phyloP scores from a whole-genome alignment of 2,113 vertebrate species.

The Ivindomyrus marchei region DNA sequence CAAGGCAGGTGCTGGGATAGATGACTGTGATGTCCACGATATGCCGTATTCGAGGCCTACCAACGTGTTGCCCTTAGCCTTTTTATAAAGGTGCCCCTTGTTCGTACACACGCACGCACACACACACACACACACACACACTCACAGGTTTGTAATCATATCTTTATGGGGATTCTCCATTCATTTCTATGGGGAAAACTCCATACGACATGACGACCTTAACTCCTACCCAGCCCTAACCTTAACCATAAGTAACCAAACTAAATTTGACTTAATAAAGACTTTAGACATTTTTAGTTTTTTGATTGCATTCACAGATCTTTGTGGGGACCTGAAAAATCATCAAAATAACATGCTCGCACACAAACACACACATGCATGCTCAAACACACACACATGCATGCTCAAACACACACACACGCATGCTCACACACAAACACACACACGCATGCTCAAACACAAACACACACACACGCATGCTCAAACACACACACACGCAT shows the following conservation, averaged over 20 bases:
- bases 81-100: conserved; percentile 47
- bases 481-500: too few relatives aligned
- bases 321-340: too few relatives aligned
- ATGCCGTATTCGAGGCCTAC: conserved; percentile 90
- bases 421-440: too few relatives aligned
- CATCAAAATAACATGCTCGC: too few relatives aligned
- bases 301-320: too few relatives aligned
- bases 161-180: not conserved
- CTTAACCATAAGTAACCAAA: not conserved
- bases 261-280: not conserved
- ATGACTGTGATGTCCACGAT: conserved; percentile 76
- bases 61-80: conserved; percentile 68
- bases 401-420: too few relatives aligned
- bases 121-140: not conserved
- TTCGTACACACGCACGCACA: conserved; percentile 14
- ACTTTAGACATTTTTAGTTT: not conserved
- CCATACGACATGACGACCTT: not conserved
- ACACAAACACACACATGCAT: not conserved
- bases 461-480: too few relatives aligned
- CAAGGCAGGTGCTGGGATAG: conserved; percentile 79
- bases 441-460: too few relatives aligned
- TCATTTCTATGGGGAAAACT: not conserved
- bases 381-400: too few relatives aligned
- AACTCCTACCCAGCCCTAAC: not conserved
- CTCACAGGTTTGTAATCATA: not conserved